These are phyloP conservation scores for Drosophila bipectinata DNA, from an alignment of 1,140 invertebrate genomes.

Conservation along the genomic window DNA sequence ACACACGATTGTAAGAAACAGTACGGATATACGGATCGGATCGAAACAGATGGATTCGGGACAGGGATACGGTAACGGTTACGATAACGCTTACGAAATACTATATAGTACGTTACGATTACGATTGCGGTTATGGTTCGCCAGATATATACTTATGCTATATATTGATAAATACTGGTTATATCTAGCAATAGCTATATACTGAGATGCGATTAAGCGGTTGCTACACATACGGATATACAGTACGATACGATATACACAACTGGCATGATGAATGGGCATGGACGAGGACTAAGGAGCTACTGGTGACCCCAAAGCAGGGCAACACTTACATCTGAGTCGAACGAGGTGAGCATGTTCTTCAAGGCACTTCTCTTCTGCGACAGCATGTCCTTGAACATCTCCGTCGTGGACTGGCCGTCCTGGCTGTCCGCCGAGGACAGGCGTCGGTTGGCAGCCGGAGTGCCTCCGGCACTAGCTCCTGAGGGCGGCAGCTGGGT, in stretches of 20 bases:
- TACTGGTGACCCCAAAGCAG: not conserved
- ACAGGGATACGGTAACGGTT: slow-evolving; percentile 2
- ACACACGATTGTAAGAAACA: slow-evolving; percentile 17
- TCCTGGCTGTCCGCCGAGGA: slow-evolving; percentile 85
- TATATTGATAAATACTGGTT: slow-evolving; percentile 10
- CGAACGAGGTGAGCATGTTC: slow-evolving; percentile 93
- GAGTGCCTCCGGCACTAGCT: slow-evolving; percentile 9
- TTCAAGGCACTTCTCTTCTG: slow-evolving; percentile 94
- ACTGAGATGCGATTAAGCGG: slow-evolving; percentile 27
- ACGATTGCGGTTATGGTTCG: not conserved
- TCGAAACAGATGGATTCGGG: not conserved
- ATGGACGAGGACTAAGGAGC: slow-evolving; percentile 9
- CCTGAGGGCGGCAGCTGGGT: slow-evolving; percentile 56
- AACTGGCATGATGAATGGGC: slow-evolving; percentile 30
- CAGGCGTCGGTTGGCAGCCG: slow-evolving; percentile 42
- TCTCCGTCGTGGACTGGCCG: slow-evolving; percentile 91
- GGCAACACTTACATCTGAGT: slow-evolving; percentile 90
- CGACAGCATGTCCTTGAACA: slow-evolving; percentile 94
- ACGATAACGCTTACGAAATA: slow-evolving; percentile 4
- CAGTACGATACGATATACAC: slow-evolving; percentile 20
- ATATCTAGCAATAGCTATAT: slow-evolving; percentile 15
- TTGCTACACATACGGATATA: slow-evolving; percentile 24
- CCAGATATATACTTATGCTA: slow-evolving; percentile 86
- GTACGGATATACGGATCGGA: not conserved
- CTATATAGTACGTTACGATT: not conserved